Percentiles rank a stretch among this genome's conserved stretches.
phyloP scores from a whole-genome alignment of 2,888 invertebrate genomes.

The Morpho achilles region DNA sequence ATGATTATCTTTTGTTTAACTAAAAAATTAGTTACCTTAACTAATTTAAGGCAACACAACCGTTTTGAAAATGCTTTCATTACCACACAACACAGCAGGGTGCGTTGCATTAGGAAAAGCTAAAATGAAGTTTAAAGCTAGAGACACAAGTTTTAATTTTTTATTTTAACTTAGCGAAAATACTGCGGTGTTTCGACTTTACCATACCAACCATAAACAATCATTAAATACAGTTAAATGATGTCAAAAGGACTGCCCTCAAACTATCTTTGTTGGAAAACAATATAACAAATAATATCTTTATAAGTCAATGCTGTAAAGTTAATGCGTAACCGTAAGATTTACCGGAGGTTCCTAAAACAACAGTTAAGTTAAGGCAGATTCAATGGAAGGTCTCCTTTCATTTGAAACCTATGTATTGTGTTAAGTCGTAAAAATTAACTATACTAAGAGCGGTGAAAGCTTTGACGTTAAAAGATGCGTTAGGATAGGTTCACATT shows the following conservation, averaged over 20 bases:
- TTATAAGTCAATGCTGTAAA: slow-evolving; percentile 34
- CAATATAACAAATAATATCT: slow-evolving; percentile 44
- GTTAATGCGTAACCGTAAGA: slow-evolving; percentile 41
- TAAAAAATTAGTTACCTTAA: slow-evolving; percentile 21
- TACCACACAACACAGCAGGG: slow-evolving; percentile 59
- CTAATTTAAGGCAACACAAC: slow-evolving; percentile 13
- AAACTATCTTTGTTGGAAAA: slow-evolving; percentile 45
- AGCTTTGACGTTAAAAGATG: slow-evolving; percentile 69
- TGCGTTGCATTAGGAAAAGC: slow-evolving; percentile 22
- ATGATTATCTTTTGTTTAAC: slow-evolving; percentile 19
- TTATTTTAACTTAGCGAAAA: slow-evolving; percentile 1
- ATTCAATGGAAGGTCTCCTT: slow-evolving; percentile 58
- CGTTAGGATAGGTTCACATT: too few relatives aligned
- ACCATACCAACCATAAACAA: slow-evolving; percentile 26
- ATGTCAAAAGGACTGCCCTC: slow-evolving; percentile 46
- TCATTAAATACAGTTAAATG: slow-evolving; percentile 34
- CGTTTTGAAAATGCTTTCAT: slow-evolving; percentile 34
- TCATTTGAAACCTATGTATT: slow-evolving; percentile 59
- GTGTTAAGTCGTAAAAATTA: slow-evolving; percentile 71
- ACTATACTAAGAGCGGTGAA: slow-evolving; percentile 65
- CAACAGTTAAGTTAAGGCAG: slow-evolving; percentile 46
- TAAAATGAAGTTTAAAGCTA: slow-evolving; percentile 3
- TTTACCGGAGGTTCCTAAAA: slow-evolving; percentile 44
- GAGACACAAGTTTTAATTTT: slow-evolving; percentile 12
- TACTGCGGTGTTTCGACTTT: slow-evolving; percentile 33